Conservation (phyloP, 2,797 vertebrate species). For the Amblyopsis hoosieri region DNA sequence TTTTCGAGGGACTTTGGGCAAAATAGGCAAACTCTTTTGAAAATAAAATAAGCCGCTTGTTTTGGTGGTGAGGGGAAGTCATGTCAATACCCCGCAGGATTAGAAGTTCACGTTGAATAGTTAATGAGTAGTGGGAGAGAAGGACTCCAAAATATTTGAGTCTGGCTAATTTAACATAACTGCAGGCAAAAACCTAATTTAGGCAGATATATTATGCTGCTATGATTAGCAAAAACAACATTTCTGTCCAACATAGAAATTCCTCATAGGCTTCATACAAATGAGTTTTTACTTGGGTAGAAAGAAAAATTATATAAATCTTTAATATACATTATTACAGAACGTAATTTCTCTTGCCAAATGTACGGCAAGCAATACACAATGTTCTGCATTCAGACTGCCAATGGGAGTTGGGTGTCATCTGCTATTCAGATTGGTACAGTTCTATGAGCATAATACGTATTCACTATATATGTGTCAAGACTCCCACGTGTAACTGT, state of each 20-base stretch:
- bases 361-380: neutral
- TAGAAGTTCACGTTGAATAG: constrained; percentile 70
- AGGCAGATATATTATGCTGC: constrained; percentile 66
- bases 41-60: constrained; percentile 65
- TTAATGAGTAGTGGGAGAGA: constrained; percentile 69
- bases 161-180: constrained; percentile 73
- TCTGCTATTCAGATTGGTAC: constrained; percentile 20
- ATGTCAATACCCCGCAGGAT: constrained; percentile 78
- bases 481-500: constrained; percentile 1
- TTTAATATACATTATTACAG: constrained; percentile 20
- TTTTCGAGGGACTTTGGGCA: constrained; percentile 37
- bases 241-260: constrained; percentile 59
- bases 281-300: constrained; percentile 47
- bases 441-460: constrained; percentile 13
- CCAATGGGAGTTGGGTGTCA: constrained; percentile 16
- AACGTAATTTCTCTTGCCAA: constrained; percentile 41
- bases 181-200: constrained; percentile 63
- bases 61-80: constrained; percentile 67
- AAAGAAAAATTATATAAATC: constrained; percentile 47
- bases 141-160: constrained; percentile 57
- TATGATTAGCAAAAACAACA: constrained; percentile 76
- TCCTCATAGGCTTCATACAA: constrained; percentile 53
- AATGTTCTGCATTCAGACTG: constrained; percentile 11
- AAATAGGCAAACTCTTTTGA: constrained; percentile 42
- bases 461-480: neutral